These are phyloP conservation scores for Lepilemur ruficaudatus DNA, from an alignment of 2,797 vertebrate species.

Conservation along the genomic window DNA sequence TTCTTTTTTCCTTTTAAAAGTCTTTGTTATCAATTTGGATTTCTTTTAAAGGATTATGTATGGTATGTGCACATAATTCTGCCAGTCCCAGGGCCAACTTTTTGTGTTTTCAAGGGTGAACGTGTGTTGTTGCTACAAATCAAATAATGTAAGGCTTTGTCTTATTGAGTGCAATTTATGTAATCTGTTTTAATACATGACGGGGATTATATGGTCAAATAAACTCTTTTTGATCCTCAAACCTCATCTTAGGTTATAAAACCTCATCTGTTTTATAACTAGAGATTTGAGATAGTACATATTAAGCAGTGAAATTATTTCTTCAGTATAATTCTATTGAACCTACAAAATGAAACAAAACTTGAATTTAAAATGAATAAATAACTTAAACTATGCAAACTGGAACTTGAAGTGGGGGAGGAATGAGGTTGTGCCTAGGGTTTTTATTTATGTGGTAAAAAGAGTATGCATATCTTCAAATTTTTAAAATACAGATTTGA, in stretches of 20 bases:
- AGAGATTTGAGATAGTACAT: slow-evolving; percentile 30
- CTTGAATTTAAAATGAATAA: neutral
- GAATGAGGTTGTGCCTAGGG: neutral
- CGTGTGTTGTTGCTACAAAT: slow-evolving; percentile 51
- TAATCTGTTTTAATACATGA: slow-evolving; percentile 66
- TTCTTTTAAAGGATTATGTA: slow-evolving; percentile 66
- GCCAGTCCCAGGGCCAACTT: neutral
- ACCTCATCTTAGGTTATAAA: neutral
- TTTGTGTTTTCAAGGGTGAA: slow-evolving; percentile 64
- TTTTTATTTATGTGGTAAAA: neutral
- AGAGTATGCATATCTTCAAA: neutral
- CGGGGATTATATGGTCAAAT: slow-evolving; percentile 62
- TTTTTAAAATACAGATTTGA: neutral
- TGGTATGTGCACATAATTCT: slow-evolving; percentile 56
- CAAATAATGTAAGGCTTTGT: slow-evolving; percentile 60
- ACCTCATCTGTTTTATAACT: slow-evolving; percentile 5
- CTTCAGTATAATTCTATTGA: slow-evolving; percentile 38
- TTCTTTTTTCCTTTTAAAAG: neutral
- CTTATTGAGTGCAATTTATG: slow-evolving; percentile 56
- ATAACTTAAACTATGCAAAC: neutral
- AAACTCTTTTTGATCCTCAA: slow-evolving; percentile 42
- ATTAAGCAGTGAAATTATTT: slow-evolving; percentile 39
- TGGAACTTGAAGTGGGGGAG: accelerated
- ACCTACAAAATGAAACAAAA: slow-evolving; percentile 38
- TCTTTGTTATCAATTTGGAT: slow-evolving; percentile 22